Percentiles rank a stretch among this genome's conserved stretches.
These are phyloP conservation scores for Danaus melanippus DNA, from an alignment of 1,140 invertebrate genomes.

Conservation along the genomic window DNA sequence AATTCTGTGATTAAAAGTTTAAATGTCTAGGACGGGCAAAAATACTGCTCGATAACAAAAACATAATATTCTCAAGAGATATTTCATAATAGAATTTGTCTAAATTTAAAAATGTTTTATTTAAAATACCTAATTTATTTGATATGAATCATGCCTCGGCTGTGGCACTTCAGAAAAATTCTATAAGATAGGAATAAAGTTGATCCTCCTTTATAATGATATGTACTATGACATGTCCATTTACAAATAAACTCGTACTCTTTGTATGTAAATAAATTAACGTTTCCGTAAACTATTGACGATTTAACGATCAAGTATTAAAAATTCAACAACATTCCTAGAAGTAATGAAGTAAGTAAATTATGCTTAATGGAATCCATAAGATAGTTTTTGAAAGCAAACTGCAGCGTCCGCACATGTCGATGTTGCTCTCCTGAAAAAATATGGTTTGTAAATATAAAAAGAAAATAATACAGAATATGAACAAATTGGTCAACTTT, in stretches of 20 bases:
- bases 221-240: constrained; percentile 18
- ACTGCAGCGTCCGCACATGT: constrained; percentile 67
- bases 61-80: too few relatives aligned
- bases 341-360: constrained; percentile 24
- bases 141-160: constrained; percentile 6
- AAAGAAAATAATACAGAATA: too few relatives aligned
- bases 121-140: constrained; percentile 14
- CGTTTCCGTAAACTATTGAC: constrained; percentile 9
- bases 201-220: constrained; percentile 11
- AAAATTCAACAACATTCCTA: background rate
- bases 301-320: constrained; percentile 7
- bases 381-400: constrained; percentile 28
- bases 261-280: constrained; percentile 2
- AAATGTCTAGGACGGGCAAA: too few relatives aligned
- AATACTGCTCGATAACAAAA: too few relatives aligned
- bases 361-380: constrained; percentile 31
- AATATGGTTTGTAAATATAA: constrained; percentile 1
- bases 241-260: constrained; percentile 10
- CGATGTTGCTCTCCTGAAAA: constrained; percentile 71
- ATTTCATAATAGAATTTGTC: too few relatives aligned
- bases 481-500: too few relatives aligned
- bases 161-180: background rate
- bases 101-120: too few relatives aligned
- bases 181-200: background rate
- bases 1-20: too few relatives aligned